Evolutionary conservation across 2,113 vertebrate genomes (phyloP).

Genomic region (Symphodus melops): DNA sequence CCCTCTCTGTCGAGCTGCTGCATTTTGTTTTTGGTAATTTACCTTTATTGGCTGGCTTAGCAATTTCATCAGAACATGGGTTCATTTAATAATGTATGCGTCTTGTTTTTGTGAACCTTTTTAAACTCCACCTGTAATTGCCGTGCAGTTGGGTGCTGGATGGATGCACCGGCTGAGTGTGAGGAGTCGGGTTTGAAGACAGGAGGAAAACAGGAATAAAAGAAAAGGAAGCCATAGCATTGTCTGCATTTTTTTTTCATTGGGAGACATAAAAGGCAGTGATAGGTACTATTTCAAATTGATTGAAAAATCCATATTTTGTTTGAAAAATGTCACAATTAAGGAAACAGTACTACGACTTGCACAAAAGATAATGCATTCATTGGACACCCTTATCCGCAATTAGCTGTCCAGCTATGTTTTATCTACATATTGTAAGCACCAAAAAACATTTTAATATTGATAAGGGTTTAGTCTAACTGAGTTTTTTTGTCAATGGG

Average conservation of each 20-base stretch:
- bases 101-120: constrained; percentile 51
- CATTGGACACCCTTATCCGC: no score
- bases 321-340: no score
- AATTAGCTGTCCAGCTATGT: no score
- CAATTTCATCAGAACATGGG: constrained; percentile 73
- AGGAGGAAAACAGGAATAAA: background rate
- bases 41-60: constrained; percentile 77
- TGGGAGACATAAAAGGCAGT: no score
- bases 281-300: no score
- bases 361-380: no score
- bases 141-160: constrained; percentile 63
- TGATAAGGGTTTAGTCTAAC: no score
- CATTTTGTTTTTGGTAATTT: constrained; percentile 77
- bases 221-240: background rate
- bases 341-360: no score
- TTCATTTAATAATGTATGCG: constrained; percentile 78
- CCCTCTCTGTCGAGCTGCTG: constrained; percentile 12
- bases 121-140: constrained; percentile 71
- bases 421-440: no score
- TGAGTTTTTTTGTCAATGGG: no score
- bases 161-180: constrained; percentile 49
- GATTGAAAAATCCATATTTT: no score
- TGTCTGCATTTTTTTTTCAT: background rate
- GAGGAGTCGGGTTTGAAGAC: constrained; percentile 4
- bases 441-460: no score